These are phyloP conservation scores for Neostethus bicornis DNA, from an alignment of 2,797 vertebrate genomes.

Conservation along the genomic window DNA sequence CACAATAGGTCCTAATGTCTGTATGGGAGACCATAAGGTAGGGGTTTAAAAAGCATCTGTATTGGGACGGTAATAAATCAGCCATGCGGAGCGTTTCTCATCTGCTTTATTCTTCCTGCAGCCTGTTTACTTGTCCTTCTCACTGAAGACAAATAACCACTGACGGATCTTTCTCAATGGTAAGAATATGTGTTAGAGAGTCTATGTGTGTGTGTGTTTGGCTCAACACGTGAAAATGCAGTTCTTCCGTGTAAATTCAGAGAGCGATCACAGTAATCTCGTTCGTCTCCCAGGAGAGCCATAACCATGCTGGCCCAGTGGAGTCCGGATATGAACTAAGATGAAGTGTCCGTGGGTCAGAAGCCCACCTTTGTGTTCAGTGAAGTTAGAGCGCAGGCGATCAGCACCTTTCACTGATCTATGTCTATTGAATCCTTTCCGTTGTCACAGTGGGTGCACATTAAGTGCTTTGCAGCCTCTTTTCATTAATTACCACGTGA, in stretches of 20 bases:
- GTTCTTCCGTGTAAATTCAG: conserved; percentile 22
- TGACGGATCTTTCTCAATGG: conserved; percentile 64
- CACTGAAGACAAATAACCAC: conserved; percentile 74
- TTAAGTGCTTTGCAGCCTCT: conserved; percentile 45
- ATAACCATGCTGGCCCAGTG: conserved; percentile 54
- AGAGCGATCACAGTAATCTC: conserved; percentile 66
- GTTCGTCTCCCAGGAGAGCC: conserved; percentile 61
- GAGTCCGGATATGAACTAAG: conserved; percentile 69
- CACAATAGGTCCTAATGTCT: conserved; percentile 81
- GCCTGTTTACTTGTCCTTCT: conserved; percentile 83
- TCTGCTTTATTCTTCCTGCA: conserved; percentile 44
- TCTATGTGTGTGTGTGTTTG: not conserved
- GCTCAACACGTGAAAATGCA: conserved; percentile 4
- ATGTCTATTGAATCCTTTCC: conserved; percentile 74
- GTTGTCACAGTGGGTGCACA: conserved; percentile 53
- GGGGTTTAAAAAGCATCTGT: not conserved
- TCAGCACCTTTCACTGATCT: conserved; percentile 71
- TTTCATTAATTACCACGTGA: conserved; percentile 76
- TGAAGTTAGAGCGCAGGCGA: conserved; percentile 52
- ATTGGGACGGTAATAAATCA: not conserved
- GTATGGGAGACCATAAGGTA: conserved; percentile 90
- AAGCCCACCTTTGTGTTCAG: conserved; percentile 66
- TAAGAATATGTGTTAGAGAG: conserved; percentile 42
- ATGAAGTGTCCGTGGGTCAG: conserved; percentile 68
- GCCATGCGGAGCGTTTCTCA: conserved; percentile 7